These are phyloP conservation scores for Orthonychiurus folsomi DNA, from an alignment of 2,888 invertebrate genomes.

Conservation along the genomic window DNA sequence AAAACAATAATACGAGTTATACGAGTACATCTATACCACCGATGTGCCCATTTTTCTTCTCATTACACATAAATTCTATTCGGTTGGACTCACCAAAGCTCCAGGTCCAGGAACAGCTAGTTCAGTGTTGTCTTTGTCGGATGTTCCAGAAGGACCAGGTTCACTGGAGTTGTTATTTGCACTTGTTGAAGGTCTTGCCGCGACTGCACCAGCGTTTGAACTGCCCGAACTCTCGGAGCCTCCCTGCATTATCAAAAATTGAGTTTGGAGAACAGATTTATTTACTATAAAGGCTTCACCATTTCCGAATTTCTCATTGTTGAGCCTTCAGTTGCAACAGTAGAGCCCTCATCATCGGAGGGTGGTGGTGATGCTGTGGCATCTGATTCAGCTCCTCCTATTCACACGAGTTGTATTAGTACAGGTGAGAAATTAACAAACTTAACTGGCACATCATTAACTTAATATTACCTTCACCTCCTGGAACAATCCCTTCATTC, in stretches of 20 bases:
- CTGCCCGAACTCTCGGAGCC: slow-evolving; percentile 40
- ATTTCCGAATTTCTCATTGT: slow-evolving; percentile 52
- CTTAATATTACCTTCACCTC: neutral
- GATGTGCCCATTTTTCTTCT: no score
- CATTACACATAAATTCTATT: no score
- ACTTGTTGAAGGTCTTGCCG: neutral
- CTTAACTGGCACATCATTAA: no score
- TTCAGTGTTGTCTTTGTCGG: no score
- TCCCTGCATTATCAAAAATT: slow-evolving; percentile 28
- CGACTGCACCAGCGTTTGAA: slow-evolving; percentile 36
- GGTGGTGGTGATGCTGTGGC: slow-evolving; percentile 51
- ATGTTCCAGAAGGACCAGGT: neutral
- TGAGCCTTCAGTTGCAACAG: slow-evolving; percentile 88
- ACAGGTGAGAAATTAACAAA: no score
- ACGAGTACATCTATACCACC: no score
- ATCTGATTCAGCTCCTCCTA: slow-evolving; percentile 38
- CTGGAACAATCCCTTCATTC: neutral
- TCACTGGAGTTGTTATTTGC: neutral
- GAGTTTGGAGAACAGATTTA: slow-evolving; percentile 3
- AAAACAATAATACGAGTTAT: no score
- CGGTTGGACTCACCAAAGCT: neutral
- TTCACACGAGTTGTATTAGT: no score
- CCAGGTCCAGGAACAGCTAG: slow-evolving; percentile 1
- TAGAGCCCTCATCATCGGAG: slow-evolving; percentile 93
- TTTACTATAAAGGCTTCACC: no score